phyloP scores from a whole-genome alignment of 2,888 invertebrate genomes.

The Agelastica alni region DNA sequence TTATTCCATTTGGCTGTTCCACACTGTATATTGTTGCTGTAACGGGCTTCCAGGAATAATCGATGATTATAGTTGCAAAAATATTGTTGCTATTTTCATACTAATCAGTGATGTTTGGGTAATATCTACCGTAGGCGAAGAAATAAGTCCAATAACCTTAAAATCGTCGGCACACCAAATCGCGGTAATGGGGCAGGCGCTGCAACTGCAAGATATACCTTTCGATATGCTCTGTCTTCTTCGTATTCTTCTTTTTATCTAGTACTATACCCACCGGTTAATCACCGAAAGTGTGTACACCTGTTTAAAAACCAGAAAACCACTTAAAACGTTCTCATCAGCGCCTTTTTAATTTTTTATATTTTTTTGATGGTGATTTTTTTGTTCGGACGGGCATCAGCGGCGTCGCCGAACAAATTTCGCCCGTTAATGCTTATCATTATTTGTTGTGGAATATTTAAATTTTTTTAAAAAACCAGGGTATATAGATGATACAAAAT shows the following conservation, averaged over 20 bases:
- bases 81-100: no score
- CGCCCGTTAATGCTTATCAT: no score
- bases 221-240: background rate
- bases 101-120: no score
- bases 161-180: background rate
- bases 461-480: no score
- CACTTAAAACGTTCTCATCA: slow-evolving; percentile 15
- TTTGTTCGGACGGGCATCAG: background rate
- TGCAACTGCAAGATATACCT: background rate
- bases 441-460: no score
- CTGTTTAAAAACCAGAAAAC: slow-evolving; percentile 10
- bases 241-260: background rate
- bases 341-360: slow-evolving; percentile 3
- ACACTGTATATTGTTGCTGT: no score
- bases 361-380: background rate
- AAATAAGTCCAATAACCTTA: background rate
- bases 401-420: background rate
- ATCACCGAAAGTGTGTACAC: background rate
- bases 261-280: background rate
- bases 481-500: no score
- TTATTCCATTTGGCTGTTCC: no score
- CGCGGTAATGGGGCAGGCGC: background rate
- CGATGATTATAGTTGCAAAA: no score
- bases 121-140: no score
- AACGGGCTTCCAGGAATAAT: no score